These are phyloP conservation scores for Apocrypta bakeri DNA, from an alignment of 1,140 invertebrate genomes.

Conservation along the genomic window DNA sequence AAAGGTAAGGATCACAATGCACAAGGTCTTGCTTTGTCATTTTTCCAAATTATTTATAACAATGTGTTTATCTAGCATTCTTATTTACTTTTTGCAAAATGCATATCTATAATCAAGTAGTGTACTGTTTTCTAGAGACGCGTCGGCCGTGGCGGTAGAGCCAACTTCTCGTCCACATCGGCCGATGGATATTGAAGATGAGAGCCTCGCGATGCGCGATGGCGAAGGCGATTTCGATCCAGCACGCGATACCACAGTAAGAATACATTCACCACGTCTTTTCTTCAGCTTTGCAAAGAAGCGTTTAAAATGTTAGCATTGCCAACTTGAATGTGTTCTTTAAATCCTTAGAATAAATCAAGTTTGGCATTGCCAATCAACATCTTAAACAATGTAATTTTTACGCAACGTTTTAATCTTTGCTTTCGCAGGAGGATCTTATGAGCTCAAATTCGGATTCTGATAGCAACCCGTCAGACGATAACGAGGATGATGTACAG, in stretches of 20 bases:
- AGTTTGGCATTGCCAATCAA: neutral
- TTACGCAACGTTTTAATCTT: conserved; percentile 16
- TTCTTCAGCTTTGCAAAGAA: conserved; percentile 35
- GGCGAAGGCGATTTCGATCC: conserved; percentile 70
- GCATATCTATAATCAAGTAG: conserved; percentile 72
- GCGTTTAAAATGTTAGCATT: neutral
- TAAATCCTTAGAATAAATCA: neutral
- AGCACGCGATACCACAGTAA: conserved; percentile 71
- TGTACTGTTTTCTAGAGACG: conserved; percentile 72
- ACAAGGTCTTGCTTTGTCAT: neutral
- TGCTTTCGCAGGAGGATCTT: conserved; percentile 73
- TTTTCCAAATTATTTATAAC: neutral
- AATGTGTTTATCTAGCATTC: neutral
- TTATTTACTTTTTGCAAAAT: neutral
- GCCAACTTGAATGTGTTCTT: neutral
- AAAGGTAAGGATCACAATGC: conserved; percentile 69
- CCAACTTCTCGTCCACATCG: conserved; percentile 68
- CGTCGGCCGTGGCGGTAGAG: conserved; percentile 69
- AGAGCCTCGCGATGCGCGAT: conserved; percentile 68
- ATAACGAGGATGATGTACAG: conserved; percentile 77
- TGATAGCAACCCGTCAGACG: conserved; percentile 71
- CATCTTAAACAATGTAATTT: neutral
- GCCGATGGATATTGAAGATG: conserved; percentile 74
- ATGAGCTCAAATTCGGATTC: conserved; percentile 77
- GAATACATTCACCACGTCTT: conserved; percentile 51